A percentile compares a stretch with the other conserved stretches of the same genome.
phyloP scores from a whole-genome alignment of 1,140 invertebrate genomes.

The Sipha flava region DNA sequence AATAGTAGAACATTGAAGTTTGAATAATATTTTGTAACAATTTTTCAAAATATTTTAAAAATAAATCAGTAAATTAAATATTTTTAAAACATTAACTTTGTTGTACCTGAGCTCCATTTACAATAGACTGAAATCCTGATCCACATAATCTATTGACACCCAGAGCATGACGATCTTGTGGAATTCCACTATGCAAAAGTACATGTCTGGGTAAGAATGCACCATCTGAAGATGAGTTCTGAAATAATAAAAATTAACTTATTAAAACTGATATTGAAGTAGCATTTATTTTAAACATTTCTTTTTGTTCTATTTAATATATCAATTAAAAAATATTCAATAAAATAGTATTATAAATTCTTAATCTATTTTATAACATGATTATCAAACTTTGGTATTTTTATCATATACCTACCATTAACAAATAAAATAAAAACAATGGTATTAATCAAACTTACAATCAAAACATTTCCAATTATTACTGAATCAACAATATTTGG shows the following conservation, averaged over 20 bases:
- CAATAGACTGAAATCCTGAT: slow-evolving; percentile 89
- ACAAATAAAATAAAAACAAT: not conserved
- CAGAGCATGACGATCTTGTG: slow-evolving; percentile 68
- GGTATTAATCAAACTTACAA: slow-evolving; percentile 51
- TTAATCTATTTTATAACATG: too few species aligned
- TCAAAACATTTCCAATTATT: slow-evolving; percentile 82
- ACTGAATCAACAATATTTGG: slow-evolving; percentile 76
- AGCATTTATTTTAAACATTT: too few species aligned
- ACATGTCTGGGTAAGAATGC: slow-evolving; percentile 82
- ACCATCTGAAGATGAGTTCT: slow-evolving; percentile 73
- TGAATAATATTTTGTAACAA: too few species aligned
- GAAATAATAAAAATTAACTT: not conserved
- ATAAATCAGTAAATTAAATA: not conserved
- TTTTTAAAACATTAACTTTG: not conserved
- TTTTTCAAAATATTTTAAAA: not conserved
- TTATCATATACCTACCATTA: too few species aligned
- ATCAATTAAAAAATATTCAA: too few species aligned
- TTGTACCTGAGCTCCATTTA: slow-evolving; percentile 77
- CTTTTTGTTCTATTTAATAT: too few species aligned
- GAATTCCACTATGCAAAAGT: slow-evolving; percentile 72
- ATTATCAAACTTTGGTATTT: too few species aligned
- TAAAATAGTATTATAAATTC: too few species aligned
- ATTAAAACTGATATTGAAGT: too few species aligned
- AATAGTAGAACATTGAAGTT: too few species aligned
- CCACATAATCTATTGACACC: slow-evolving; percentile 85